phyloP scores from a whole-genome alignment of 2,113 vertebrate genomes.

The Scophthalmus maximus region DNA sequence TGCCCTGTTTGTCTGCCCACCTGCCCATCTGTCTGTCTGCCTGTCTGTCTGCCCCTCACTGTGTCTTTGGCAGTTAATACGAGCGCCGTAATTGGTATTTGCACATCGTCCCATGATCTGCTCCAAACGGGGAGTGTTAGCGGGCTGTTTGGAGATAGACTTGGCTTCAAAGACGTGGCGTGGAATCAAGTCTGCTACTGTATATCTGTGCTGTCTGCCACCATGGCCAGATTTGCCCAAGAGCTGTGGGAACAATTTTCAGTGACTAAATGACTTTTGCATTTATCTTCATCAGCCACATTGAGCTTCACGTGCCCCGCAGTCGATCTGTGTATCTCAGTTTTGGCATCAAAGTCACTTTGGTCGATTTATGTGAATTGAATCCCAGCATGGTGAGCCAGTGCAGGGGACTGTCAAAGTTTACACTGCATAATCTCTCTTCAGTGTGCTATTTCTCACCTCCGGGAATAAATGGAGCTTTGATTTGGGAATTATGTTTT shows the following conservation, averaged over 20 bases:
- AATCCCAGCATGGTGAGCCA: constrained; percentile 45
- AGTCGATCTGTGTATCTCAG: constrained; percentile 46
- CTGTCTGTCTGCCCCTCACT: constrained; percentile 42
- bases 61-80: constrained; percentile 60
- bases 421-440: constrained; percentile 31
- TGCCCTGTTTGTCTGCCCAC: constrained; percentile 36
- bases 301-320: constrained; percentile 58
- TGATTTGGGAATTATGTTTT: constrained; percentile 12
- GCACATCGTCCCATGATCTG: constrained; percentile 54
- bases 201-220: constrained; percentile 68
- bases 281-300: constrained; percentile 75
- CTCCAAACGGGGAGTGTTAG: constrained; percentile 63
- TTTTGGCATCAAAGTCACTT: constrained; percentile 59
- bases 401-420: constrained; percentile 46
- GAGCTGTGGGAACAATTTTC: constrained; percentile 60
- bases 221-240: constrained; percentile 54
- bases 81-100: constrained; percentile 62
- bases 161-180: constrained; percentile 71
- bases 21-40: constrained; percentile 55
- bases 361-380: constrained; percentile 49
- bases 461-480: constrained; percentile 15
- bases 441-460: constrained; percentile 17
- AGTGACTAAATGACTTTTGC: constrained; percentile 65
- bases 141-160: constrained; percentile 63
- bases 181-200: constrained; percentile 60